Base-by-base conservation (phyloP, 2,797 vertebrate species). In the Adrianichthys oophorus region DNA sequence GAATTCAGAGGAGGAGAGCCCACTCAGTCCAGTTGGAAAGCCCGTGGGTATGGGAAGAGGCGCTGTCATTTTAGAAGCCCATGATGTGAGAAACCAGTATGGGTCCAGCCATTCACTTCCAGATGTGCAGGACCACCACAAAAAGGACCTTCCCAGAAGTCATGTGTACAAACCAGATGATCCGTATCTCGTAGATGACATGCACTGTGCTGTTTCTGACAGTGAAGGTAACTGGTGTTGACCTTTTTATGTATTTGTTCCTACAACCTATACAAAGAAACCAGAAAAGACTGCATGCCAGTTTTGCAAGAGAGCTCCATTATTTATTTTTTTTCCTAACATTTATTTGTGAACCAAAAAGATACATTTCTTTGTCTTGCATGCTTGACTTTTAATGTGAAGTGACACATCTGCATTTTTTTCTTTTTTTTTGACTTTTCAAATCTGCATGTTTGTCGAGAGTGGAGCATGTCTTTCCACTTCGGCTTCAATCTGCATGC, bases 141-240 rank as follows among this genome's bases (percentile, higher is more conserved):
- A 94, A 82, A 98, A 96, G 90, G 96, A 98, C 15, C 90, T 96
- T 74, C 95, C 96, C 44, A 96, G 95, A 88, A 96, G 94, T 91
- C 95, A 98, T 84, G 87, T 94, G 17, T 97, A 97, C 90, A 98
- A 98, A 88, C 96, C 95, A 43, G 98, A 99, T 70, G 98, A 99
- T 80, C 93, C 94, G 75, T 99, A 99, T 90, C 91, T 96, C 72
- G 92, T 98, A 85, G 98, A 99, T 65, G 98, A 99, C 90, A 92
- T 96, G 89, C 96, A 99, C 82, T 98, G 96, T 90, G 98, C 98
- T 84, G 97, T 99, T 83, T 99, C 98, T 47, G 98, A 99, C 93
- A 99, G 98, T 16, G 98, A 99, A 99, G 98, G 98, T 99, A 98
- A 98, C 89, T 94, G 90, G 74, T 97, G 95, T 93, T 97, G 92